Conservation (phyloP, 2,888 invertebrate genomes). For the Erynnis tages region DNA sequence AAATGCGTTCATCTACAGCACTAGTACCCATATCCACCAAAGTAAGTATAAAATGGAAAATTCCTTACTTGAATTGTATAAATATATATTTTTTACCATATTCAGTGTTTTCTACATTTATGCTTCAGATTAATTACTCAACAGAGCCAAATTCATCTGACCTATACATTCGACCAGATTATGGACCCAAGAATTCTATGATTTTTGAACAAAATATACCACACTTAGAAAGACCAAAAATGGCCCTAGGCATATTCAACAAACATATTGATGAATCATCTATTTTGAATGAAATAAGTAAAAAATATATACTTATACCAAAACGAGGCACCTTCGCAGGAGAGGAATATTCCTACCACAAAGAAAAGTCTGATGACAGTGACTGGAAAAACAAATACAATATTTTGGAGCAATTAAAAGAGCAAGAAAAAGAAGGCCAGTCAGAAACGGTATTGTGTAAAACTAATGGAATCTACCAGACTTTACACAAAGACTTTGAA, state of each 20-base stretch:
- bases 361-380: conserved; percentile 37
- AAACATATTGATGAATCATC: conserved; percentile 42
- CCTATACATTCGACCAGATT: neutral
- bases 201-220: neutral
- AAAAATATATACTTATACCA: conserved; percentile 71
- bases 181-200: neutral
- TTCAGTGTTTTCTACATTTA: too few species aligned
- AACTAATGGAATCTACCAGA: neutral
- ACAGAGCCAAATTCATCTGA: neutral
- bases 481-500: neutral
- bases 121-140: conserved; percentile 7
- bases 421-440: conserved; percentile 46
- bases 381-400: conserved; percentile 75
- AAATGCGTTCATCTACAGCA: conserved; percentile 57
- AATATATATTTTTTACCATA: too few species aligned
- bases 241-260: conserved; percentile 14
- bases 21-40: conserved; percentile 40
- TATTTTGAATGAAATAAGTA: conserved; percentile 61
- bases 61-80: too few species aligned
- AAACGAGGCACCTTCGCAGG: conserved; percentile 32
- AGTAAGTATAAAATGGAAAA: neutral
- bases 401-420: conserved; percentile 62
- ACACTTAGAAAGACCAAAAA: conserved; percentile 3
- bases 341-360: conserved; percentile 33
- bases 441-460: neutral